Percentiles rank a stretch among this genome's conserved stretches.
Conservation (phyloP, 2,113 vertebrate genomes). For the Rhinopithecus roxellana region DNA sequence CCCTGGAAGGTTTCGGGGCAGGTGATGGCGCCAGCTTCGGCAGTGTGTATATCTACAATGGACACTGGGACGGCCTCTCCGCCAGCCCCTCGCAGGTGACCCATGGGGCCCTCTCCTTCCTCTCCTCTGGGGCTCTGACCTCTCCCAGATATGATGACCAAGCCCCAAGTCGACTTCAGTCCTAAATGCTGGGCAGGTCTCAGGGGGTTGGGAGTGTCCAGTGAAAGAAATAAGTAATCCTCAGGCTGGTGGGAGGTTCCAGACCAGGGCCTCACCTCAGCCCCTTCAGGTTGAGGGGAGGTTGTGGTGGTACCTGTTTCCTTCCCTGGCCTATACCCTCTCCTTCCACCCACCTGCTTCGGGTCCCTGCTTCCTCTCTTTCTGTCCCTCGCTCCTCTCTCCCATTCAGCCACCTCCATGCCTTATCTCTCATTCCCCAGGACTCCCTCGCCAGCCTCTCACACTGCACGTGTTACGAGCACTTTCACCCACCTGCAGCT, state of each 20-base stretch:
- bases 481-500: not conserved
- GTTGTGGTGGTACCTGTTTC: not conserved
- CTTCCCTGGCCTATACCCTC: not conserved
- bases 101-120: not conserved
- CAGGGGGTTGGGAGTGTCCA: not conserved
- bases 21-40: conserved; percentile 61
- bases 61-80: conserved; percentile 60
- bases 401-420: not conserved
- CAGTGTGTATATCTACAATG: conserved; percentile 86
- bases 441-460: not conserved
- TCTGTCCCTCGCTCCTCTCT: not conserved
- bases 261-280: not conserved
- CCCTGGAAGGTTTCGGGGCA: conserved; percentile 76
- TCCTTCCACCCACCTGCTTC: not conserved
- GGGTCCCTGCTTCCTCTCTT: not conserved
- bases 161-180: not conserved
- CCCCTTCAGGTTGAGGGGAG: not conserved
- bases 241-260: not conserved
- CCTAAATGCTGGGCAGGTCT: not conserved
- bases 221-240: not conserved
- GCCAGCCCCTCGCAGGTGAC: conserved; percentile 82
- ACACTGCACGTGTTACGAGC: not conserved
- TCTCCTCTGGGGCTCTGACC: not conserved
- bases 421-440: not conserved
- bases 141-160: not conserved